phyloP scores from a whole-genome alignment of 2,113 vertebrate genomes.

The Sylvicapra grimmia region DNA sequence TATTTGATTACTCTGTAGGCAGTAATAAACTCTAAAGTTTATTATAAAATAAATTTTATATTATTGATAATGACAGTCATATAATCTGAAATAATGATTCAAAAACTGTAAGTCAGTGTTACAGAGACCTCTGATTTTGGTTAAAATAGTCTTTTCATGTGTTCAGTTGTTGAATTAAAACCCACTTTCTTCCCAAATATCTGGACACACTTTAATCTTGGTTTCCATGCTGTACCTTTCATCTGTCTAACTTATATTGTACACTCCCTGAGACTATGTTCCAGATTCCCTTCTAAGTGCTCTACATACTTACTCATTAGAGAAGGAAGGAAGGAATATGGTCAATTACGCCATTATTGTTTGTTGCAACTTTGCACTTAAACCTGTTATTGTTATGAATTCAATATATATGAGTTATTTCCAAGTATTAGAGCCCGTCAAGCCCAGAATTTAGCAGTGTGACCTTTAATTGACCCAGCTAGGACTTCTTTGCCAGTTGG shows the following conservation, averaged over 20 bases:
- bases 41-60: neutral
- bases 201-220: neutral
- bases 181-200: neutral
- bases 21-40: neutral
- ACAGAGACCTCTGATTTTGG: neutral
- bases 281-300: neutral
- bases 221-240: neutral
- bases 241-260: neutral
- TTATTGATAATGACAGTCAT: neutral
- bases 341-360: neutral
- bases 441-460: neutral
- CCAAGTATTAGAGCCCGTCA: neutral
- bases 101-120: neutral
- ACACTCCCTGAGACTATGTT: neutral
- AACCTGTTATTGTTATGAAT: neutral
- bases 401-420: neutral
- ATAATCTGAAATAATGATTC: conserved; percentile 19
- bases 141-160: neutral
- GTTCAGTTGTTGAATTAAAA: conserved; percentile 24
- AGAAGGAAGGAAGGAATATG: neutral
- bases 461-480: neutral
- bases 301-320: neutral
- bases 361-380: neutral
- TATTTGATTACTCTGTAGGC: neutral
- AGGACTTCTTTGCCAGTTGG: neutral